Evolutionary conservation across 1,140 invertebrate genomes (phyloP).

Genomic region (Aphelenchoides avenae): DNA sequence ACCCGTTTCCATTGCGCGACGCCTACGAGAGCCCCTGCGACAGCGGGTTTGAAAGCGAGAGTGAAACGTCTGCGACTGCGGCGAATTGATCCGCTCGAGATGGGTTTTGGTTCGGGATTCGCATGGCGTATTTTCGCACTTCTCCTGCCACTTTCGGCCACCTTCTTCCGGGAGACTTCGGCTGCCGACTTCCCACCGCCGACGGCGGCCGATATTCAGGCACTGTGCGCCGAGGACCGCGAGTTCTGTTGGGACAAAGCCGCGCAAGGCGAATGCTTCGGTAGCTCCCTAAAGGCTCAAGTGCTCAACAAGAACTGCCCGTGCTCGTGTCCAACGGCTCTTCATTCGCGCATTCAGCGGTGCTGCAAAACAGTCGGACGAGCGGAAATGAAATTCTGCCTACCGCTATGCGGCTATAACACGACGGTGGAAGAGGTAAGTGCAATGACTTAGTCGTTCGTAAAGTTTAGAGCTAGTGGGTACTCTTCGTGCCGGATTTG

Average conservation of each 20-base stretch:
- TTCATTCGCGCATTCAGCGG: constrained; percentile 49
- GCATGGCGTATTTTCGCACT: too few species aligned
- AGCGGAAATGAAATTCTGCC: constrained; percentile 56
- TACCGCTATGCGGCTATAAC: constrained; percentile 54
- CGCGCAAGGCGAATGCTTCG: constrained; percentile 50
- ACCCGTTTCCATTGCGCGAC: too few species aligned
- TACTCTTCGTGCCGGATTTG: too few species aligned
- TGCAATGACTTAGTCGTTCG: background rate
- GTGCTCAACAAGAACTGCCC: constrained; percentile 48
- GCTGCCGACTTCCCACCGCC: too few species aligned
- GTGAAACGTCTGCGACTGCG: too few species aligned
- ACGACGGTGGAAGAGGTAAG: constrained; percentile 53
- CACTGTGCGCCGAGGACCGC: constrained; percentile 32
- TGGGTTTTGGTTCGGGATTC: too few species aligned
- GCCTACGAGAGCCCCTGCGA: too few species aligned
- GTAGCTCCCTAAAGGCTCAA: constrained; percentile 48
- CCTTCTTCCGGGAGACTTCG: too few species aligned
- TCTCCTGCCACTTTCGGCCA: too few species aligned
- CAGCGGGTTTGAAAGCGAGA: too few species aligned
- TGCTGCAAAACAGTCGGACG: constrained; percentile 50
- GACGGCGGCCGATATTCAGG: constrained; percentile 23
- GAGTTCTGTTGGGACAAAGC: constrained; percentile 47
- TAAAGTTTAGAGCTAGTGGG: background rate
- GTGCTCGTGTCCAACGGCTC: constrained; percentile 42
- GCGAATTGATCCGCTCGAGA: too few species aligned